These are phyloP conservation scores for Chirona hameri DNA, from an alignment of 2,888 invertebrate species.

Conservation along the genomic window DNA sequence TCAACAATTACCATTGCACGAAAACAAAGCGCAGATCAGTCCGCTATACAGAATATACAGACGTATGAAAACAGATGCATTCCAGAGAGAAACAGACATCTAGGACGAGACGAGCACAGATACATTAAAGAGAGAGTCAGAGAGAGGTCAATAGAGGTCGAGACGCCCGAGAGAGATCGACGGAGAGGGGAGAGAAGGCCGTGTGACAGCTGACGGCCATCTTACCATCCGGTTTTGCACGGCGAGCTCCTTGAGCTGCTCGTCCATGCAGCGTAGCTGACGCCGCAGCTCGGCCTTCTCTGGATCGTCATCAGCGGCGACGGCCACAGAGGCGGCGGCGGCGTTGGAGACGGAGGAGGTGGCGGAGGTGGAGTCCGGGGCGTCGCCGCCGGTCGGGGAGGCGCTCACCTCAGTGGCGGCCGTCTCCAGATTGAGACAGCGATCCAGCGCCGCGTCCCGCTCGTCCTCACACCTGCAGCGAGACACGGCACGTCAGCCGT, in stretches of 20 bases:
- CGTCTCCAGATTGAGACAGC: neutral
- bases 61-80: too few species aligned
- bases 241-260: conserved; percentile 57
- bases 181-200: neutral
- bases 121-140: neutral
- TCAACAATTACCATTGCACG: too few species aligned
- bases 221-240: conserved; percentile 58
- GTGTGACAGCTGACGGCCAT: neutral
- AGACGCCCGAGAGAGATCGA: neutral
- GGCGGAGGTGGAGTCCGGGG: neutral
- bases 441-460: conserved; percentile 1
- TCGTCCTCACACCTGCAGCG: neutral
- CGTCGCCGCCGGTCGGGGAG: too few species aligned
- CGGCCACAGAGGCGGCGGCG: neutral
- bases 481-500: neutral
- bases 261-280: conserved; percentile 58
- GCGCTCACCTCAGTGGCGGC: neutral
- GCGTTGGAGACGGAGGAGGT: neutral
- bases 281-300: conserved; percentile 46
- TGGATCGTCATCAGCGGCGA: conserved; percentile 34
- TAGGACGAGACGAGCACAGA: too few species aligned
- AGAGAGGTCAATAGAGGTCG: neutral
- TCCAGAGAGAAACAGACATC: too few species aligned
- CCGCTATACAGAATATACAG: too few species aligned
- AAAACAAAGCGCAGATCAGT: too few species aligned